Base-by-base conservation (phyloP, 2,888 invertebrate species). In the Lithophane ornitopus region DNA sequence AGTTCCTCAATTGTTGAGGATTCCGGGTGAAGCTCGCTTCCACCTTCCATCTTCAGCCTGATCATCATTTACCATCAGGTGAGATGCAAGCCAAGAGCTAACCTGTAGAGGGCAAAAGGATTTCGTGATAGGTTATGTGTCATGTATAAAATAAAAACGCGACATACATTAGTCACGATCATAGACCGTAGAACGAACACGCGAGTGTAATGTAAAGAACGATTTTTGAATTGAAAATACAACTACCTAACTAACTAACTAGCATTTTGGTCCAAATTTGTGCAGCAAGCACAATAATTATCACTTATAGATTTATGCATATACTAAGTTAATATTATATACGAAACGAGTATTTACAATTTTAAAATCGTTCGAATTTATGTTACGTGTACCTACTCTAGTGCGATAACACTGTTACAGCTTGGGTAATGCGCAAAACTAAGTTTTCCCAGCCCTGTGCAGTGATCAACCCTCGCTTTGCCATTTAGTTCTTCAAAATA, bases 401-500 rank as follows among this genome's bases (percentile, higher is more conserved):
- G 1, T 2, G 2, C 19, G 2, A 8, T 46, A 12, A 22, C 8
- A 28, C 19, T 52, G 14, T 28, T 65, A 8, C 44, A 65, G 44
- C 19, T 49, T 66, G 4, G 28, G 22, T 7, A 16, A 58, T 28
- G 3, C 8, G 16, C 16, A 41, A 28, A 9, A 16, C 11, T 22
- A 16, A 19, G 9, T 16, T 39, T 26, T 16, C 12, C 9, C 4
- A 0, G 1, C 41, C 12, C 14, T 28, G 6, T n/a, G 16, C 2
- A 3, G 16, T 8, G 14, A 63, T 46, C 41, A 3, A 3, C n/a
- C 54, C 34, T 12, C 7, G 12, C 22, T 52, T 3, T 8, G 8
- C 7, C 61, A n/a, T 52, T 70, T 34, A 39, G 14, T 14, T 3
- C 11, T 44, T 22, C 26, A 78, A 54, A 76, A 59, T 73, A 2